Conservation (phyloP, 2,888 invertebrate species). For the Phortica magna region DNA sequence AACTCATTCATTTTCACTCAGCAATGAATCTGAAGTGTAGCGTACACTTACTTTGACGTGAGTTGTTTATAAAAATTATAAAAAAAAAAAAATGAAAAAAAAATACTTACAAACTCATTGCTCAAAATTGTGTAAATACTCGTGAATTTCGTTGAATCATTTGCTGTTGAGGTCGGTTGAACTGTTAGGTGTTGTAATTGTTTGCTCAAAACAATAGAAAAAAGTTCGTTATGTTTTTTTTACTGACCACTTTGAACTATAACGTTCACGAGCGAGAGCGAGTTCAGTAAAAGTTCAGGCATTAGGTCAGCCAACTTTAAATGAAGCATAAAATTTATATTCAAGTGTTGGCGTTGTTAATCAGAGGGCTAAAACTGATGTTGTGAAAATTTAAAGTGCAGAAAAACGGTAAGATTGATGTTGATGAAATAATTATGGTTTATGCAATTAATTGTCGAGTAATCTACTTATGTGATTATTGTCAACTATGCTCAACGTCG, state of each 20-base stretch:
- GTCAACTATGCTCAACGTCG: neutral
- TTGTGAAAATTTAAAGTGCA: neutral
- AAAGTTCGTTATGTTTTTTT: neutral
- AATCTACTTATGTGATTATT: neutral
- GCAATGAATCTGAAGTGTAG: constrained; percentile 13
- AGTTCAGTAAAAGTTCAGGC: constrained; percentile 8
- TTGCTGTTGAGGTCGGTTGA: neutral
- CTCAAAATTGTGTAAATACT: neutral
- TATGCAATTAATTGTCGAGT: neutral
- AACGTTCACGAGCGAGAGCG: neutral
- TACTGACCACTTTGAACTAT: neutral
- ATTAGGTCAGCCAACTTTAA: constrained; percentile 12
- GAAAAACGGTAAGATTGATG: neutral
- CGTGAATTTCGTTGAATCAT: neutral
- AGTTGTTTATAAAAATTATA: neutral
- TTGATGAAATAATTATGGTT: neutral
- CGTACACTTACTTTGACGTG: constrained; percentile 22
- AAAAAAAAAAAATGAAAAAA: neutral
- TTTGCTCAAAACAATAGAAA: neutral
- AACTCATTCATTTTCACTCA: constrained; percentile 6
- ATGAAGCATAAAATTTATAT: neutral
- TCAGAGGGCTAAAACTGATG: neutral
- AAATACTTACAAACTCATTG: neutral
- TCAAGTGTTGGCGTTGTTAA: neutral
- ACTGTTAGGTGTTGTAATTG: constrained; percentile 11